Conservation (phyloP, 2,888 invertebrate genomes). For the Notocelia uddmanniana region DNA sequence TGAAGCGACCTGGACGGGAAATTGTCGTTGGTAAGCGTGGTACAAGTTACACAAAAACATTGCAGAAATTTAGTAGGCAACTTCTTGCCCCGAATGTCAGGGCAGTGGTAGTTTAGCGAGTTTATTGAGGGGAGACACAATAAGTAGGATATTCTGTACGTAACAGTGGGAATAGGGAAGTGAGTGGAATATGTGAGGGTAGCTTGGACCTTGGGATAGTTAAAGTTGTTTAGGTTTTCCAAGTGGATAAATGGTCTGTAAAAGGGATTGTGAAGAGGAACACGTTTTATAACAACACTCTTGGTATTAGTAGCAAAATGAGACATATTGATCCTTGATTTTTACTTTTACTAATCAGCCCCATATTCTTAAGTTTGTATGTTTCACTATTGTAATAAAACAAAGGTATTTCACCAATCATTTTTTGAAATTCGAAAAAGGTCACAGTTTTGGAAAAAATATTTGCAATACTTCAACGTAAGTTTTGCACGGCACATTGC, state of each 20-base stretch:
- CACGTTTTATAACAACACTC: no score
- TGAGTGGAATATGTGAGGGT: background rate
- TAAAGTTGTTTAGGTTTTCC: background rate
- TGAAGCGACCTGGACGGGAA: slow-evolving; percentile 69
- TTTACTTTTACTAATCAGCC: no score
- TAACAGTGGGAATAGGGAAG: slow-evolving; percentile 17
- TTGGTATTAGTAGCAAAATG: no score
- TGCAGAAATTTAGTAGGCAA: slow-evolving; percentile 44
- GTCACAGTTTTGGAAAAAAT: no score
- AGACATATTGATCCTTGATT: no score
- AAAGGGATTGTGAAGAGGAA: background rate
- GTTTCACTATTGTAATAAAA: no score
- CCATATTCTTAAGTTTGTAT: no score
- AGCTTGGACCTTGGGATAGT: background rate
- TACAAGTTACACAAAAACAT: slow-evolving; percentile 36
- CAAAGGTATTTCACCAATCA: no score
- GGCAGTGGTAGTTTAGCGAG: slow-evolving; percentile 22
- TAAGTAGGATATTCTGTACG: slow-evolving; percentile 33
- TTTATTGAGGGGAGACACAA: slow-evolving; percentile 37
- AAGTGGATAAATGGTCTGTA: slow-evolving; percentile 1
- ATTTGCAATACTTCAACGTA: no score
- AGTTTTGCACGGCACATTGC: no score
- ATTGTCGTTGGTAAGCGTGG: slow-evolving; percentile 11
- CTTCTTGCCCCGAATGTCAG: slow-evolving; percentile 41
- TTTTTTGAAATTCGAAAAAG: no score